These are phyloP conservation scores for Lacanobia oleracea DNA, from an alignment of 2,888 invertebrate species.

Conservation along the genomic window DNA sequence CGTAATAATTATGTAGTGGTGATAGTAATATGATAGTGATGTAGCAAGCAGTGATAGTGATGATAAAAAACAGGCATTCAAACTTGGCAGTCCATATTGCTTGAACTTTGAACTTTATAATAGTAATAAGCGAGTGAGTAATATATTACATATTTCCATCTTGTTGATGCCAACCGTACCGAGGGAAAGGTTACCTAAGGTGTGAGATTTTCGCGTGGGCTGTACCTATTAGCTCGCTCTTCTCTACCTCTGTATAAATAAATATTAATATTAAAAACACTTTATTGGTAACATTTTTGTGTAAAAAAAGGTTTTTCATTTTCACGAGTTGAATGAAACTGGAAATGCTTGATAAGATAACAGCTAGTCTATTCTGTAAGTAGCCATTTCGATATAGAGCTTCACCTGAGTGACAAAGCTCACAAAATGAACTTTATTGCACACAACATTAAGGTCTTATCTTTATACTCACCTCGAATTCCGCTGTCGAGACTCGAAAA, in stretches of 20 bases:
- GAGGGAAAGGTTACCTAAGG: conserved; percentile 43
- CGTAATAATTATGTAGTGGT: too few species aligned
- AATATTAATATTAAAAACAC: conserved; percentile 2
- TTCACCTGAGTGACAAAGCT: too few species aligned
- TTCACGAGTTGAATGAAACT: not conserved
- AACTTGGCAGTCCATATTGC: conserved; percentile 1
- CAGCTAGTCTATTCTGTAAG: too few species aligned
- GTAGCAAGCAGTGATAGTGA: not conserved
- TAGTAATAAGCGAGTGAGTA: conserved; percentile 9
- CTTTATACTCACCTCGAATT: too few species aligned
- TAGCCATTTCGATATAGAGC: too few species aligned
- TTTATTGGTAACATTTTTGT: conserved; percentile 1
- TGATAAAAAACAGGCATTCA: not conserved
- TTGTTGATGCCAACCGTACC: conserved; percentile 48
- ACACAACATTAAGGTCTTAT: too few species aligned
- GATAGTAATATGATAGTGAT: too few species aligned
- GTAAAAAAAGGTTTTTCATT: not conserved
- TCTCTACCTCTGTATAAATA: not conserved
- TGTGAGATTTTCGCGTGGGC: conserved; percentile 49
- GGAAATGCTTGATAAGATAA: not conserved
- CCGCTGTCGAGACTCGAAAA: too few species aligned
- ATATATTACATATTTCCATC: conserved; percentile 38
- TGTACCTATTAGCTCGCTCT: not conserved
- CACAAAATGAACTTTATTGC: too few species aligned
- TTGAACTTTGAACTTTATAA: conserved; percentile 35